Evolutionary conservation across 2,888 invertebrate genomes (phyloP).

Genomic region (Danaus chrysippus): DNA sequence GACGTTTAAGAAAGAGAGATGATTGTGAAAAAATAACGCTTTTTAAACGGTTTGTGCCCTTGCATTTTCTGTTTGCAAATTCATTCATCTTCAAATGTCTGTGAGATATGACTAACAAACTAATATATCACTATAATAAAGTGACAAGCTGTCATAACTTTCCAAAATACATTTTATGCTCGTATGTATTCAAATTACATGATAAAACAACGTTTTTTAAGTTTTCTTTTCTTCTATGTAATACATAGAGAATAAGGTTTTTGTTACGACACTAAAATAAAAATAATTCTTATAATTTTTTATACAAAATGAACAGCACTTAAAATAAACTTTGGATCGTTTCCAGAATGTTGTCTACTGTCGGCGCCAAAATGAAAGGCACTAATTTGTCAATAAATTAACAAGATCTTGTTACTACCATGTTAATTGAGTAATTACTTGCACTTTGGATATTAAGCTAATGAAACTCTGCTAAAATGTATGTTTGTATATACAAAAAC

Average conservation of each 20-base stretch:
- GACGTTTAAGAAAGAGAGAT: too few relatives aligned
- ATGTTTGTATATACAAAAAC: too few relatives aligned
- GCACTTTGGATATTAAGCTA: constrained; percentile 1
- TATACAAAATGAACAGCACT: constrained; percentile 2
- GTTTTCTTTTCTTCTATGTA: too few relatives aligned
- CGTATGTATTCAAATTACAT: background rate
- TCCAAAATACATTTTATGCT: background rate
- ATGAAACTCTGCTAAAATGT: background rate
- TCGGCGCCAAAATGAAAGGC: constrained; percentile 13
- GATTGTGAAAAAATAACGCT: too few relatives aligned
- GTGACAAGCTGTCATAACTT: background rate
- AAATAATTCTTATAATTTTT: background rate
- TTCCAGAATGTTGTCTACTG: constrained; percentile 14
- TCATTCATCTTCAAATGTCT: background rate
- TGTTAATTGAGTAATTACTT: background rate
- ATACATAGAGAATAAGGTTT: too few relatives aligned
- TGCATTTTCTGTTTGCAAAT: background rate
- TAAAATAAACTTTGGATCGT: constrained; percentile 10
- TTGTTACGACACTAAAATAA: background rate
- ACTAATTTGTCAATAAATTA: constrained; percentile 13
- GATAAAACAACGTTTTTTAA: background rate
- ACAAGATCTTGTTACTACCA: constrained; percentile 4
- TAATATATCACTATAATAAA: background rate
- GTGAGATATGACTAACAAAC: background rate
- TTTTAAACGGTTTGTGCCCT: too few relatives aligned